These are phyloP conservation scores for Macrobrachium rosenbergii DNA, from an alignment of 1,140 invertebrate genomes.

Conservation along the genomic window DNA sequence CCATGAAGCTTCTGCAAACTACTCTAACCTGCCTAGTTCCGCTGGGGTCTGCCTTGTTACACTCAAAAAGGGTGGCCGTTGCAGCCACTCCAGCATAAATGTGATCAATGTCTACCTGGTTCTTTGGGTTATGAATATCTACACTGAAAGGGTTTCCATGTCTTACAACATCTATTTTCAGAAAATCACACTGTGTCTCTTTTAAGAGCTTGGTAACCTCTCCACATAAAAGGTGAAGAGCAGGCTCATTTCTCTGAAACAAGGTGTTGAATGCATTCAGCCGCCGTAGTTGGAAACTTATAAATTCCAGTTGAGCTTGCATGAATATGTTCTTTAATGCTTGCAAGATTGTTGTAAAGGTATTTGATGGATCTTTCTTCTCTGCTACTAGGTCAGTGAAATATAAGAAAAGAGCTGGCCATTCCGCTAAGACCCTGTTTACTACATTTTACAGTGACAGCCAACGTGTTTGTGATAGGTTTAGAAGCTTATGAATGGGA, in stretches of 20 bases:
- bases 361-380: constrained; percentile 36
- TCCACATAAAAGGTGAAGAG: constrained; percentile 33
- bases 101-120: constrained; percentile 25
- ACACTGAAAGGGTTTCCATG: constrained; percentile 5
- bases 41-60: too few relatives aligned
- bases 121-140: neutral
- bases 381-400: constrained; percentile 33
- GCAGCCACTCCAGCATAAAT: constrained; percentile 24
- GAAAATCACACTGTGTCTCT: constrained; percentile 26
- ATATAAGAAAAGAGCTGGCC: constrained; percentile 21
- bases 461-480: constrained; percentile 29
- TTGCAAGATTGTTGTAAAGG: constrained; percentile 25
- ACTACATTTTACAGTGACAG: constrained; percentile 14
- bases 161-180: constrained; percentile 37
- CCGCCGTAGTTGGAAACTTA: neutral
- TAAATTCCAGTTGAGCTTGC: constrained; percentile 41
- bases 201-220: constrained; percentile 45
- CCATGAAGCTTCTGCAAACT: constrained; percentile 22
- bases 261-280: constrained; percentile 36
- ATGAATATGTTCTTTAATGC: constrained; percentile 34
- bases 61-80: neutral
- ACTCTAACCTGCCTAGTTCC: constrained; percentile 33
- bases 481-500: constrained; percentile 28
- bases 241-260: constrained; percentile 26
- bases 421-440: constrained; percentile 11